Base-by-base conservation (phyloP, 2,888 invertebrate species). In the Plutella xylostella region DNA sequence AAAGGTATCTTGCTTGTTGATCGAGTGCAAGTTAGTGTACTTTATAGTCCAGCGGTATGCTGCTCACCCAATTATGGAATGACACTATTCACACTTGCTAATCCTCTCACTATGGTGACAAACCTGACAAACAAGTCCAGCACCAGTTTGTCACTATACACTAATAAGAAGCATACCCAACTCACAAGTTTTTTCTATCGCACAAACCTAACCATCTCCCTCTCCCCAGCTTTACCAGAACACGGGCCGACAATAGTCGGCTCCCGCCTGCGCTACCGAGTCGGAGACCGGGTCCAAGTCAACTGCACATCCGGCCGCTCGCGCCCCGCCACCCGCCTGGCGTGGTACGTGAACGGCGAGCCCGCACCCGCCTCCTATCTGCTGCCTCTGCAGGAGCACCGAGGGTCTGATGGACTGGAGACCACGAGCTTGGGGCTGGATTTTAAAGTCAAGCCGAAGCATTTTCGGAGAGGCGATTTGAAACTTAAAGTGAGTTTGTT, bases 261-360 rank as follows among this genome's bases (percentile, higher is more conserved):
- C 31, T 92, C 92, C 22, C 88, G 89, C 54, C 89, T 91, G 15
- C 88, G 93, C 49, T 94, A 94, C 78, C 92, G 92, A 72, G 88
- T 91, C 51, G 92, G 92, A 12, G 94, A 94, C 68, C 86, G 88
- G 40, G 93, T 94, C 25, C 88, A 90, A 52, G 91, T 94, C 55
- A 94, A 93, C 79, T 94, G 94, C 79, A 92, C 92, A 5, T 93
- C 94, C 30, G 91, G 90, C 14, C 86, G 90, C 55, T 94, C 94
- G 37, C 89, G 92, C 61, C 94, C 94, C 5, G 92, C 93, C 12
- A 93, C 93, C 47, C 88, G 89, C 61, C 88, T 94, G 45, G 89
- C 90, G 55, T 94, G 94, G 94, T 92, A 92, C 85, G 91, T 94
- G 75, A 94, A 94, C 74, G 93, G 92, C 20, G 90, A 93, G 65